Evolutionary conservation across 2,797 vertebrate genomes (phyloP), one percentile per base, ranked within the genome.

Genomic region (Otolemur crassicaudatus): DNA sequence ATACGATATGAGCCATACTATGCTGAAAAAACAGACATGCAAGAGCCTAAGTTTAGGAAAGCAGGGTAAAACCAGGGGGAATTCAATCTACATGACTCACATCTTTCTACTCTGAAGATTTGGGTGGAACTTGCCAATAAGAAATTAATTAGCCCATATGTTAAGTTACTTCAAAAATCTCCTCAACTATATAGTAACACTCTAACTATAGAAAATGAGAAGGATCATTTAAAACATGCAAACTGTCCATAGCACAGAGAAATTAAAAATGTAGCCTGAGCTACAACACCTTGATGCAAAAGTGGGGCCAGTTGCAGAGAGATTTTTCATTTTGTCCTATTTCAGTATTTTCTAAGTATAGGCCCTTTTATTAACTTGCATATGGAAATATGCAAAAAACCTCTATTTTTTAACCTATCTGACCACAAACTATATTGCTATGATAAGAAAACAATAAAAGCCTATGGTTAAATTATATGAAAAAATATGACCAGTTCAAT

Each of bases 191-290:
- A 40, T 91, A n/a, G 27, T 80, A 93, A 90, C 25, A 92, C 73
- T 67, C 61, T 96, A 93, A 95, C 97, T 95, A 94, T 60, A 70
- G 88, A 69, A 97, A 95, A 96, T 95, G 72, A 94, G 91, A 97
- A 94, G 89, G 94, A 65, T 70, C 97, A 97, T 97, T 97, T 96
- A 96, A 85, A 93, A 43, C 53, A 90, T 94, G 94, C 92, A 96
- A 92, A 97, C 93, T 90, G 46, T 70, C 87, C 94, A 83, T 27
- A 53, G 9, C 73, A 72, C 70, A 80, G 60, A 96, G n/a, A 17
- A 95, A 97, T 94, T 96, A 92, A 83, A 89, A 89, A 73, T 56
- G 69, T 43, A 65, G 77, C 63, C 27, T 75, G 23, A 75, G 95
- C 56, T 53, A 43, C 76, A 90, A 92, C 27, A 89, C 91, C 81